Evolutionary conservation across 2,113 vertebrate genomes (phyloP).

Genomic region (Pelobates fuscus): DNA sequence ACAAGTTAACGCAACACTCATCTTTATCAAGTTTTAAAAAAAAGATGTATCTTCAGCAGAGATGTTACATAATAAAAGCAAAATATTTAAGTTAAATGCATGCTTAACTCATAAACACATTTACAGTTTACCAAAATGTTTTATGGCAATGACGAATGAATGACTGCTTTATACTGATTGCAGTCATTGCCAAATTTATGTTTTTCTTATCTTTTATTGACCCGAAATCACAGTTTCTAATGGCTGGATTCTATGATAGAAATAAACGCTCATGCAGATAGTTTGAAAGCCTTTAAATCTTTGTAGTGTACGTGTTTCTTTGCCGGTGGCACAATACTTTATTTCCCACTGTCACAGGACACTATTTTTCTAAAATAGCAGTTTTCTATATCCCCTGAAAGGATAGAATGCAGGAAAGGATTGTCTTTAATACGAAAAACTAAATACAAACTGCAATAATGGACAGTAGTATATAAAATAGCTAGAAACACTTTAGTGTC

Average conservation of each 20-base stretch:
- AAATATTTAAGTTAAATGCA: no score
- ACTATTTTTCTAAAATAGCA: background rate
- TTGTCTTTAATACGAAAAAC: background rate
- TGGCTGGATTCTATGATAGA: background rate
- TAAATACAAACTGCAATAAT: background rate
- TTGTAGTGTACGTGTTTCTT: background rate
- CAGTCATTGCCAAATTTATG: background rate
- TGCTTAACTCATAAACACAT: no score
- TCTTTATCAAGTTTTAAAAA: no score
- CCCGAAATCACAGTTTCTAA: background rate
- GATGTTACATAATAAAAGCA: no score
- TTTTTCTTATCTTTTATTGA: background rate
- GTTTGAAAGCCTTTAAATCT: background rate
- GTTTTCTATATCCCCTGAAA: background rate
- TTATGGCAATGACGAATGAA: no score
- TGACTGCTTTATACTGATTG: no score
- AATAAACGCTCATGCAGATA: background rate
- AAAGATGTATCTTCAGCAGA: no score
- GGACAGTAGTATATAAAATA: background rate
- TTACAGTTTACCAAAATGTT: no score
- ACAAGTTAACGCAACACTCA: no score
- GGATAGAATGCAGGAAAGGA: background rate
- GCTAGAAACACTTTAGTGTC: no score
- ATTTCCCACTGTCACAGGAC: background rate
- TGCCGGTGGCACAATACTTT: background rate